A percentile compares a stretch with the other conserved stretches of the same genome.
Conservation (phyloP, 2,888 invertebrate species). For the Chrysina gloriosa region DNA sequence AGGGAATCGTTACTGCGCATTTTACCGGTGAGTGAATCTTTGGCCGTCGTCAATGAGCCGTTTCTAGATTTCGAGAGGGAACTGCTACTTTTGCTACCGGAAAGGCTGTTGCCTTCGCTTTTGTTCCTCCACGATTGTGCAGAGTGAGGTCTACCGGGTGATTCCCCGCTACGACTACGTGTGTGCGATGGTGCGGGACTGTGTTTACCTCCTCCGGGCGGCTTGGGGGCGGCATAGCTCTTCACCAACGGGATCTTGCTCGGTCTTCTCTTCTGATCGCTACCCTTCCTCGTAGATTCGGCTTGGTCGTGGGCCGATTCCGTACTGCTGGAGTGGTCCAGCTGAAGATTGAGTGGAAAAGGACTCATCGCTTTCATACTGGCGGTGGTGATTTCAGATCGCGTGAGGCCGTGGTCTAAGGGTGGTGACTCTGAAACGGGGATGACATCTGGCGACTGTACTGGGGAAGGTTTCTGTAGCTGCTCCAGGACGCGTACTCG, state of each 20-base stretch:
- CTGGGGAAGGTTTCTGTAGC: constrained; percentile 57
- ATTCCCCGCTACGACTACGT: constrained; percentile 65
- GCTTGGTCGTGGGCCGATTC: constrained; percentile 74
- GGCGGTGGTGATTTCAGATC: constrained; percentile 65
- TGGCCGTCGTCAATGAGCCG: constrained; percentile 61
- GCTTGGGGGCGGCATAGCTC: constrained; percentile 72
- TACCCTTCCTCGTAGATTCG: constrained; percentile 60
- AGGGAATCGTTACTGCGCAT: constrained; percentile 68
- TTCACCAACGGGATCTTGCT: constrained; percentile 78
- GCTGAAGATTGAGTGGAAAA: constrained; percentile 65
- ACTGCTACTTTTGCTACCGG: constrained; percentile 59
- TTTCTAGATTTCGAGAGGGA: constrained; percentile 63
- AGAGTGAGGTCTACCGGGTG: constrained; percentile 67
- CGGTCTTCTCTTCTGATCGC: constrained; percentile 66
- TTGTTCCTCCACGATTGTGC: constrained; percentile 65
- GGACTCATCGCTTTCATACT: constrained; percentile 73
- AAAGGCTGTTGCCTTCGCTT: constrained; percentile 59
- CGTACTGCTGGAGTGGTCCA: constrained; percentile 73
- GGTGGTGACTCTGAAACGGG: constrained; percentile 63
- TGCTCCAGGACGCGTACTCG: constrained; percentile 80
- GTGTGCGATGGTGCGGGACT: constrained; percentile 49
- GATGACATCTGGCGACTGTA: constrained; percentile 62
- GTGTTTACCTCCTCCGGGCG: constrained; percentile 63
- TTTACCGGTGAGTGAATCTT: constrained; percentile 68
- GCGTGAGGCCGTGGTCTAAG: constrained; percentile 65